Evolutionary conservation across 2,113 vertebrate species (phyloP), one percentile per base, ranked within the genome.

Genomic region (Oceanodroma tethys): DNA sequence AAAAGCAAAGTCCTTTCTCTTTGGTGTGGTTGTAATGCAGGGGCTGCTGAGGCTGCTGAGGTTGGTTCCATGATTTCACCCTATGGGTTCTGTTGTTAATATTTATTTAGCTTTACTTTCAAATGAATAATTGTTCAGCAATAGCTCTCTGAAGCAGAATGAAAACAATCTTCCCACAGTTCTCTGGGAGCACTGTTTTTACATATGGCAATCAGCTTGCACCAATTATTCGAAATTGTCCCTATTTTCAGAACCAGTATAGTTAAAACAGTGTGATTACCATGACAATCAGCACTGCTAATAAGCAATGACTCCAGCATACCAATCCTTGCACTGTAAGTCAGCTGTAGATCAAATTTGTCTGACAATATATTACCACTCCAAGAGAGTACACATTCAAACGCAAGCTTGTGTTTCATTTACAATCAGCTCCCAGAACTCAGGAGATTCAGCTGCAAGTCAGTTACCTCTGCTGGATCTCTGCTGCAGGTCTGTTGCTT

Each of bases 31-130:
- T 80, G 22, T 60, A 66, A 38, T 70, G 9, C 23, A 73, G 12
- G 29, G 30, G 21, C 36, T 83, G 55, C 7, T 63, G 63, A 83
- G 27, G 13, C 14, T 92, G 34, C 13, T 84, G 55, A 13, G 25
- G 11, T 17, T 62, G 25, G 23, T 65, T 92, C 50, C 38, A 9
- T 36, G 14, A 52, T 81, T 81, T 88, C 34, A 65, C 5, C 11
- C 26, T 83, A 4, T 2, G 2, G 13, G 25, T 92, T 81, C 13
- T 81, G 23, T 40, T 81, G 30, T 68, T 71, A 81, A 29, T 75
- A 59, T 60, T 92, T 92, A 47, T 95, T 86, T 81, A 65, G 13
- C 30, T 60, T 27, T 68, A 65, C 16, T 75, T 88, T 70, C 26
- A 73, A 90, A 52, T 67, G 15, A 81, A 26, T 67, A 79, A 13